Base-by-base conservation (phyloP, 2,113 vertebrate species). In the Proterorhinus semilunaris region DNA sequence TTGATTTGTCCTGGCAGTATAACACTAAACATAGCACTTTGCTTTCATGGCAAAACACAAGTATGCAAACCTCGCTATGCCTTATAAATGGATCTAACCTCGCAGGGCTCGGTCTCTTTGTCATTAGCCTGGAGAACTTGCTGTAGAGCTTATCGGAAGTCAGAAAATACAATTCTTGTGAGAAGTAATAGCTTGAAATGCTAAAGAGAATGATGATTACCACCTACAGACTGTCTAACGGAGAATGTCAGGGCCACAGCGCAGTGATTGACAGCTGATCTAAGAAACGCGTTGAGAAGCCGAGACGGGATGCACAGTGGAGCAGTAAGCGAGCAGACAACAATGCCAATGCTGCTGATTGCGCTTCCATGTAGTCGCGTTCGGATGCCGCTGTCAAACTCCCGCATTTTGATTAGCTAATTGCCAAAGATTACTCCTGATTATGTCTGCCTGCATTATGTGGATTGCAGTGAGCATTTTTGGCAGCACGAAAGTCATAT, bases 191-290 rank as follows among this genome's bases (percentile, higher is more conserved):
- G 59, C 27, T 55, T 9, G 9, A 0, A 1, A n/a, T n/a, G 15
- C 71, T 69, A 15, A 64, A 54, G 47, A 73, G 50, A 69, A 57
- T 51, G 57, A 45, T 52, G 59, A 67, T 12, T 67, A 50, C 57
- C 71, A 65, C 66, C 76, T 48, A 55, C 69, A 68, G 65, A 58
- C 58, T 48, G 12, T 66, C 54, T 15, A 62, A 44, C 71, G 63
- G 0, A 79, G 15, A 21, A 71, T 11, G 53, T 61, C 67, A 62
- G 4, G 52, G 62, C 16, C 63, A 10, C 27, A 17, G 27, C 45
- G 71, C 64, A 21, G 79, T 85, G 75, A 85, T 51, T 74, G 81
- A 80, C 72, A 58, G 69, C 43, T 49, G 58, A 73, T 76, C 63
- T 78, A 45, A 77, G 47, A 52, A 59, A 73, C 4, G 55, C 7